A percentile compares a stretch with the other conserved stretches of the same genome.
These are phyloP conservation scores for Noturus placidus DNA, from an alignment of 2,113 vertebrate species.

Conservation along the genomic window DNA sequence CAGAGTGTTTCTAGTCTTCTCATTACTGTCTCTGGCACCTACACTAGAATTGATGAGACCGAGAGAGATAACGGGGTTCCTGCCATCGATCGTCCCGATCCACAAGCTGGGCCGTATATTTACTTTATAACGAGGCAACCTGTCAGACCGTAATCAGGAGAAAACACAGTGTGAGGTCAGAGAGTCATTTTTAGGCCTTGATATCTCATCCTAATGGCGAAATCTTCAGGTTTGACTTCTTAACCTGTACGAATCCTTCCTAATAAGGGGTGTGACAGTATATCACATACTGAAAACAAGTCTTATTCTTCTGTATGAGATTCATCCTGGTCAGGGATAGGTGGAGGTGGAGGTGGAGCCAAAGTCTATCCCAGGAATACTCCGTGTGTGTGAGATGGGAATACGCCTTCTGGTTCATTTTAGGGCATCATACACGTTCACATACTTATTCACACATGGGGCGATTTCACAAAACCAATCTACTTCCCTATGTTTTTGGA, in stretches of 20 bases:
- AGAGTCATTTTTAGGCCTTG: background rate
- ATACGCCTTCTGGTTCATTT: background rate
- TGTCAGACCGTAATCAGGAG: slow-evolving; percentile 7
- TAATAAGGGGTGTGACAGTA: background rate
- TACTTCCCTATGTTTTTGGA: background rate
- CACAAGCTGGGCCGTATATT: slow-evolving; percentile 17
- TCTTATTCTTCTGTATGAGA: background rate
- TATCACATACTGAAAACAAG: background rate
- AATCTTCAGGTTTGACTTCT: slow-evolving; percentile 22
- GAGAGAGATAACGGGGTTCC: slow-evolving; percentile 2
- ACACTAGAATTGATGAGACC: slow-evolving; percentile 12
- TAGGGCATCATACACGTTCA: background rate
- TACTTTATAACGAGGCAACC: slow-evolving; percentile 23
- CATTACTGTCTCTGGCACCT: slow-evolving; percentile 48
- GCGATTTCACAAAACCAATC: background rate
- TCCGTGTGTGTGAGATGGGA: background rate
- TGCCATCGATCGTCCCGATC: slow-evolving; percentile 6
- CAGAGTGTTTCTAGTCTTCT: slow-evolving; percentile 31
- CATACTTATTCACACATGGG: background rate
- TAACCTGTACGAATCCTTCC: background rate
- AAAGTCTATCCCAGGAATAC: background rate
- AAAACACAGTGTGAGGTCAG: slow-evolving; percentile 19
- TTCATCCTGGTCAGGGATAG: background rate
- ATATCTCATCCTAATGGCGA: slow-evolving; percentile 11
- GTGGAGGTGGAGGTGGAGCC: background rate